Conservation (phyloP, 2,888 invertebrate genomes). For the Dilophus febrilis region DNA sequence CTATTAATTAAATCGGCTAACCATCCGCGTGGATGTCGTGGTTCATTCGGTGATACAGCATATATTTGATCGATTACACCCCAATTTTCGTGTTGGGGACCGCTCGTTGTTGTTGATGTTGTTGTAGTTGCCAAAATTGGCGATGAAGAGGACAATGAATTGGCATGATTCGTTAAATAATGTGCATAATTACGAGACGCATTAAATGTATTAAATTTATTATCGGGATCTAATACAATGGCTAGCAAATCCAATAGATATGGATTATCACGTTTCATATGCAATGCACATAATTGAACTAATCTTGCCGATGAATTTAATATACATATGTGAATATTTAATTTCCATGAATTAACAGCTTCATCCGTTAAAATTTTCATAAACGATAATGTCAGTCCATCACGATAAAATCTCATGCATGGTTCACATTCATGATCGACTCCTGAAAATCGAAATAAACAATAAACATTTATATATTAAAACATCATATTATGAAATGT, state of each 20-base stretch:
- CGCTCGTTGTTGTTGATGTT: neutral
- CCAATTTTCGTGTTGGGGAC: slow-evolving; percentile 25
- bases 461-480: slow-evolving; percentile 2
- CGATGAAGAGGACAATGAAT: neutral
- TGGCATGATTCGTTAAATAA: slow-evolving; percentile 11
- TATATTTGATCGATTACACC: slow-evolving; percentile 44
- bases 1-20: slow-evolving; percentile 88
- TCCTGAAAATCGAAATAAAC: slow-evolving; percentile 35
- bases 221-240: slow-evolving; percentile 87
- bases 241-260: slow-evolving; percentile 81
- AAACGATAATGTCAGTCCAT: slow-evolving; percentile 85
- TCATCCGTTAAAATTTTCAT: slow-evolving; percentile 94
- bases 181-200: slow-evolving; percentile 26
- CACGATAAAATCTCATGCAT: slow-evolving; percentile 88
- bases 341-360: slow-evolving; percentile 94
- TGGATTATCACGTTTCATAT: slow-evolving; percentile 78
- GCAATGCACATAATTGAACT: slow-evolving; percentile 82
- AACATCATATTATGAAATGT: no score
- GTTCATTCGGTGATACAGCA: slow-evolving; percentile 48
- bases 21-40: slow-evolving; percentile 82
- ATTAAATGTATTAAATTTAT: slow-evolving; percentile 54
- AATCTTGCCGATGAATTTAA: slow-evolving; percentile 83
- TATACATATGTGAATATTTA: slow-evolving; percentile 91
- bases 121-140: neutral
- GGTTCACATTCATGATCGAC: slow-evolving; percentile 75